Evolutionary conservation across 1,140 invertebrate genomes (phyloP).

Genomic region (Drosophila mayri): DNA sequence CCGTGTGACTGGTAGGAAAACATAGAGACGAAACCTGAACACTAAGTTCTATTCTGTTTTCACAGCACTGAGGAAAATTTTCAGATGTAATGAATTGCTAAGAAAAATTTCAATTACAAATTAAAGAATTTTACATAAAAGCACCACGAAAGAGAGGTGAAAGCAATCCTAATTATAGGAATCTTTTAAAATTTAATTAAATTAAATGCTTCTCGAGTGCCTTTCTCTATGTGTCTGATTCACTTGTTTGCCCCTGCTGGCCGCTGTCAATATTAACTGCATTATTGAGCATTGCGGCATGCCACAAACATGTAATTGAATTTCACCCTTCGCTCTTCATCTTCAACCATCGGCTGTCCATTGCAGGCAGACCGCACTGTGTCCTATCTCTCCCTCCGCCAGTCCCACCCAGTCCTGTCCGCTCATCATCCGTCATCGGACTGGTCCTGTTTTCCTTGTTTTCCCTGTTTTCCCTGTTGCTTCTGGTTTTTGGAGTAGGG

Average conservation of each 20-base stretch:
- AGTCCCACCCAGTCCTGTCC: constrained; percentile 17
- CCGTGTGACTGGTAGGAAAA: constrained; percentile 54
- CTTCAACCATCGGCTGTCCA: constrained; percentile 33
- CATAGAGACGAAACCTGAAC: constrained; percentile 40
- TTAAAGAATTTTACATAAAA: too few species aligned
- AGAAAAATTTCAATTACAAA: too few species aligned
- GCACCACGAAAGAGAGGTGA: too few species aligned
- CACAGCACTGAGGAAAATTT: background rate
- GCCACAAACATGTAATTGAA: constrained; percentile 83
- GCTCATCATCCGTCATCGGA: constrained; percentile 58
- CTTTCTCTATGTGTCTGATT: constrained; percentile 21
- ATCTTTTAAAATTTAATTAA: background rate
- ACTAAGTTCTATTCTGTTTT: constrained; percentile 3
- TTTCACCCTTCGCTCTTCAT: constrained; percentile 68
- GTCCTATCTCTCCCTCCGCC: background rate
- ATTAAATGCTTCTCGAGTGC: background rate
- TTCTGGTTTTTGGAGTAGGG: background rate
- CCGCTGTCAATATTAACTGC: constrained; percentile 79
- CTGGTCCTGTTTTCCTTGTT: constrained; percentile 52
- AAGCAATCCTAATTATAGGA: background rate
- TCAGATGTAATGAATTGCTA: background rate
- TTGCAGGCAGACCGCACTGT: constrained; percentile 38
- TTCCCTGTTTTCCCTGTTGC: constrained; percentile 41
- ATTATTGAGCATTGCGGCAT: constrained; percentile 82
- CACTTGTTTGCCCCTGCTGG: constrained; percentile 4